Percentiles rank a stretch among this genome's conserved stretches.
Evolutionary conservation across 2,888 invertebrate species (phyloP).

Genomic region (Agapostemon virescens): DNA sequence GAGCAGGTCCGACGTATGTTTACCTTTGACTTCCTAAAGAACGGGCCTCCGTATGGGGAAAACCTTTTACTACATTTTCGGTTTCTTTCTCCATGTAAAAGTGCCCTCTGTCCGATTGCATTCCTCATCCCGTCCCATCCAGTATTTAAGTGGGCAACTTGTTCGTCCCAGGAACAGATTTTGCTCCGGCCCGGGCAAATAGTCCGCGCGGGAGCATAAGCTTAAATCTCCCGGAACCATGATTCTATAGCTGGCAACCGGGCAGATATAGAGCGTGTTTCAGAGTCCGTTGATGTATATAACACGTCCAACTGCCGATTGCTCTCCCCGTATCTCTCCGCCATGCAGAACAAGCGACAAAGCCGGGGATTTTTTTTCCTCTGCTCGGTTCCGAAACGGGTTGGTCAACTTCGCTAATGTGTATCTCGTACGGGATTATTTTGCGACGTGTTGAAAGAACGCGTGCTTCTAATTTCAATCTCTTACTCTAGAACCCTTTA

Average conservation of each 20-base stretch:
- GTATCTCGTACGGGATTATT: background rate
- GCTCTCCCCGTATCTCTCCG: background rate
- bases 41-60: background rate
- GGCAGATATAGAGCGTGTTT: background rate
- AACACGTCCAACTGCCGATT: background rate
- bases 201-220: slow-evolving; percentile 1
- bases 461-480: background rate
- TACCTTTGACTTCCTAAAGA: slow-evolving; percentile 3
- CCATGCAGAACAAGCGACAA: background rate
- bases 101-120: slow-evolving; percentile 4
- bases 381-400: background rate
- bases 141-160: slow-evolving; percentile 17
- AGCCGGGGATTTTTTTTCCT: background rate
- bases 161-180: slow-evolving; percentile 12
- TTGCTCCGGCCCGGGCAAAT: slow-evolving; percentile 2
- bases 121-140: slow-evolving; percentile 10
- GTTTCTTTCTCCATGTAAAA: slow-evolving; percentile 4
- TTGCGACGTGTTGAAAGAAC: background rate
- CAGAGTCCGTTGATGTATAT: background rate
- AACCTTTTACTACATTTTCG: background rate
- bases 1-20: background rate
- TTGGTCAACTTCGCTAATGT: background rate
- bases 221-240: slow-evolving; percentile 9
- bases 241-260: background rate
- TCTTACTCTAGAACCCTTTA: background rate